Evolutionary conservation across 1,140 invertebrate genomes (phyloP).

Genomic region (Dreissena polymorpha): DNA sequence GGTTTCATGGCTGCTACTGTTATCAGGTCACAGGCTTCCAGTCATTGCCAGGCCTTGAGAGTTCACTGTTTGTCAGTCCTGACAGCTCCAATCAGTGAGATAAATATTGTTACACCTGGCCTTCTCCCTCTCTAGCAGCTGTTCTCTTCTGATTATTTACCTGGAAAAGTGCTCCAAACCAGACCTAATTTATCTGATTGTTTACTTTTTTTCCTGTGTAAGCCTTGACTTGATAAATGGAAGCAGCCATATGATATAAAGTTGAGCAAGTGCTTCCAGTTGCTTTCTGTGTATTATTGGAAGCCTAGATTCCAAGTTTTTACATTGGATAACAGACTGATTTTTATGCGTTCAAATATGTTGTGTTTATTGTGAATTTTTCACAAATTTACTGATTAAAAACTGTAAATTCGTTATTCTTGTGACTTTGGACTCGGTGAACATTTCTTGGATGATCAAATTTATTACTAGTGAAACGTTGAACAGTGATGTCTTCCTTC

Average conservation of each 20-base stretch:
- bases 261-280: constrained; percentile 24
- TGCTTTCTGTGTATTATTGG: neutral
- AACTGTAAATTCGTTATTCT: neutral
- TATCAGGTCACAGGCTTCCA: neutral
- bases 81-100: neutral
- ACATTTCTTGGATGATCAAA: neutral
- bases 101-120: neutral
- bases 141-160: constrained; percentile 5
- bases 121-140: constrained; percentile 1
- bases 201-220: constrained; percentile 43
- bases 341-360: neutral
- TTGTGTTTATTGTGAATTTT: too few relatives aligned
- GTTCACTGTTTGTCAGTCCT: neutral
- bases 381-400: too few relatives aligned
- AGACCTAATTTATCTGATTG: constrained; percentile 48
- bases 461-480: too few relatives aligned
- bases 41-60: neutral
- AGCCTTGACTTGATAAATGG: constrained; percentile 42
- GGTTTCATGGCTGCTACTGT: neutral
- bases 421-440: neutral
- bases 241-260: constrained; percentile 21
- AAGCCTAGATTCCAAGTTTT: neutral
- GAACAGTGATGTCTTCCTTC: too few relatives aligned
- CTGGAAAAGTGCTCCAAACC: neutral
- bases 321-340: neutral